Evolutionary conservation across 2,113 vertebrate species (phyloP).

Genomic region (Prionailurus bengalensis): DNA sequence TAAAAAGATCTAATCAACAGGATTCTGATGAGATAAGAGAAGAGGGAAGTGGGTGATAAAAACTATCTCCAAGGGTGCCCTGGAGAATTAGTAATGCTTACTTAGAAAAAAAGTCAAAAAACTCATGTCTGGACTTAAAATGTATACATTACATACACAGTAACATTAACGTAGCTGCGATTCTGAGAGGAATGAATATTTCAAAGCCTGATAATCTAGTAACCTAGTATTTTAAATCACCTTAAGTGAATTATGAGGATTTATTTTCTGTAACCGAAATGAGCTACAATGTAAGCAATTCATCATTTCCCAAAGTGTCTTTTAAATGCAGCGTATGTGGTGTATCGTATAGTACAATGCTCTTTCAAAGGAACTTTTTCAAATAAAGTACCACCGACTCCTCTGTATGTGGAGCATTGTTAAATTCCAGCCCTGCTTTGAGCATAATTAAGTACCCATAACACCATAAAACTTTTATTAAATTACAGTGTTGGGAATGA

Average conservation of each 20-base stretch:
- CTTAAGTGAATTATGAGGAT: slow-evolving; percentile 69
- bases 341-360: slow-evolving; percentile 41
- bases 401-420: slow-evolving; percentile 79
- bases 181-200: slow-evolving; percentile 46
- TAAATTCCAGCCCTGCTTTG: slow-evolving; percentile 84
- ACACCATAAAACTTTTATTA: slow-evolving; percentile 88
- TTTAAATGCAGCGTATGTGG: slow-evolving; percentile 49
- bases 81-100: background rate
- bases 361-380: slow-evolving; percentile 78
- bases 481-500: slow-evolving; percentile 88
- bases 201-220: slow-evolving; percentile 65
- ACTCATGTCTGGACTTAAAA: background rate
- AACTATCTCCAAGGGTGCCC: background rate
- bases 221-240: slow-evolving; percentile 61
- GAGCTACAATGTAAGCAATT: slow-evolving; percentile 79
- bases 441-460: slow-evolving; percentile 88
- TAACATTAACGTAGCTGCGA: background rate
- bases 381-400: slow-evolving; percentile 80
- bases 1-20: slow-evolving; percentile 27
- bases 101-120: slow-evolving; percentile 17
- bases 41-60: background rate
- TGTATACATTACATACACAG: background rate
- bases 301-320: slow-evolving; percentile 68
- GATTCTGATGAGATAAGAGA: background rate
- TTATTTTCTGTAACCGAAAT: slow-evolving; percentile 79